A percentile compares a stretch with the other conserved stretches of the same genome.
phyloP scores from a whole-genome alignment of 2,888 invertebrate species.

The Epistrophe eligans region DNA sequence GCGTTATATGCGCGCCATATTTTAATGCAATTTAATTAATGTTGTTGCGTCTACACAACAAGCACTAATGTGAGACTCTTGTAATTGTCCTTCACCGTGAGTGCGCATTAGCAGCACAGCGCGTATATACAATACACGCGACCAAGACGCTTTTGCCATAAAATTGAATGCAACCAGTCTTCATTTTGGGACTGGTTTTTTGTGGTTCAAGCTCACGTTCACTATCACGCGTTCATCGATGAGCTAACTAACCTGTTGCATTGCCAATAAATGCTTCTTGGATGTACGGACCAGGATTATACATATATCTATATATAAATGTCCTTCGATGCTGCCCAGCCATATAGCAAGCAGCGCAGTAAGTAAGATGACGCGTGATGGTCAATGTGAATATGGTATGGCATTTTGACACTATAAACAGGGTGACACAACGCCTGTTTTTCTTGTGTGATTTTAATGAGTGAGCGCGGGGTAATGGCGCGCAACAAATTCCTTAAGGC shows the following conservation, averaged over 20 bases:
- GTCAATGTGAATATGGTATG: conserved; percentile 75
- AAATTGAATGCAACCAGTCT: conserved; percentile 44
- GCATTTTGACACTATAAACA: conserved; percentile 72
- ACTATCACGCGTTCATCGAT: conserved; percentile 23
- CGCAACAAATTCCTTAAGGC: conserved; percentile 50
- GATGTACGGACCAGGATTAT: neutral
- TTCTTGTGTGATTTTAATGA: conserved; percentile 64
- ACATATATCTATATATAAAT: too few species aligned
- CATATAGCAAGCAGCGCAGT: neutral
- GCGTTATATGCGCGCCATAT: conserved; percentile 67
- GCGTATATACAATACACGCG: conserved; percentile 46
- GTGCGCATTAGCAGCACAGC: conserved; percentile 38
- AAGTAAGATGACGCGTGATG: conserved; percentile 57
- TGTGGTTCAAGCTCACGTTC: conserved; percentile 39
- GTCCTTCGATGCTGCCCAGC: conserved; percentile 42
- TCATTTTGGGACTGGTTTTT: conserved; percentile 56
- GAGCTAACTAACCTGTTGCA: conserved; percentile 54
- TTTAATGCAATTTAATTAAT: conserved; percentile 76
- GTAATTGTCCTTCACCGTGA: conserved; percentile 69
- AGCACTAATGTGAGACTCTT: conserved; percentile 75
- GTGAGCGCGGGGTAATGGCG: conserved; percentile 48
- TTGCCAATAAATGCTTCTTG: conserved; percentile 21
- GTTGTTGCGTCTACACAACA: conserved; percentile 75
- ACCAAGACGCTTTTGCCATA: conserved; percentile 23
- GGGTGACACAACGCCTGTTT: conserved; percentile 75